Base-by-base conservation (phyloP, 2,888 invertebrate genomes). In the Microctonus aethiopoides region DNA sequence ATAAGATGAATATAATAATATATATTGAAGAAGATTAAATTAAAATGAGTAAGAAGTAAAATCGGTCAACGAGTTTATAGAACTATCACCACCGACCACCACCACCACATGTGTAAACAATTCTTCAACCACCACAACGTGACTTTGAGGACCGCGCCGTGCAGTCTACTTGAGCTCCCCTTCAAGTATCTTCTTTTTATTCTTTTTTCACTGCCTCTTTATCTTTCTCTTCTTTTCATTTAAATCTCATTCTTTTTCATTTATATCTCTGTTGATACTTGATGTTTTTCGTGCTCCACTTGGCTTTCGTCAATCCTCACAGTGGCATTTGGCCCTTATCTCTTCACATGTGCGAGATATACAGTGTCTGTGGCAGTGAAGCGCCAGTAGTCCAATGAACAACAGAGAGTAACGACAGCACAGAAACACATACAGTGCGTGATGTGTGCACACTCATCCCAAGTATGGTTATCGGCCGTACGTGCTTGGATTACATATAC, bases 401-500 rank as follows among this genome's bases (percentile, higher is more conserved):
- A 54, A 59, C 64, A 39, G 46, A 29, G 24, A 65, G 51, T 51
- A 41, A 41, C 32, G 29, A 29, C 7, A 29, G 29, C n/a, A 29
- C 3, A 29, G 4, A 3, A 29, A 29, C 57, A 34, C 51, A 63
- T 39, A 66, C 64, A 70, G 60, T 57, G 46, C 29, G 32, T 57
- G 64, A 69, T 64, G 41, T 54, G 67, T 60, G 67, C 52, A 61
- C 67, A 74, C 74, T 76, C 76, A 61, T 72, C 76, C 78, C 77
- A n/a, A 78, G 82, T 85, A 85, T 85, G 84, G 84, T 82, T 83
- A 84, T 83, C 82, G 83, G 81, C 81, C 80, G 84, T 85, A 85
- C 85, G 85, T 85, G 85, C 84, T 79, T 80, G 77, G 84, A 82
- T 79, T 85, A 83, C 83, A 79, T 83, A 84, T 67, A 39, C 59